Evolutionary conservation across 1,140 invertebrate species (phyloP).

Genomic region (Leptestheria dahalacensis): DNA sequence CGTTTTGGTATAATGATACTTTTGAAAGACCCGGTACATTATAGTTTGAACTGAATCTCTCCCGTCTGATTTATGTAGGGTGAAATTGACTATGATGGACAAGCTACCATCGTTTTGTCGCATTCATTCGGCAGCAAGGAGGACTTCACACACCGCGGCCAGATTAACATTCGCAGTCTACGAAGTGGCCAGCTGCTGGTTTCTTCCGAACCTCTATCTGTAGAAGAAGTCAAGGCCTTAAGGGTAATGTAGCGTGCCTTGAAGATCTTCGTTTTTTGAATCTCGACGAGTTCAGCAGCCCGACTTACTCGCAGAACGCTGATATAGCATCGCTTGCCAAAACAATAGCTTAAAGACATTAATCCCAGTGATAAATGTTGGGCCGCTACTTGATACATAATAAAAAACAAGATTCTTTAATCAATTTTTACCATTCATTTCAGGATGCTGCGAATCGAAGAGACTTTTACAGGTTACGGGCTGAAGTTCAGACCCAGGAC

Average conservation of each 20-base stretch:
- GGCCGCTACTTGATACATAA: no score
- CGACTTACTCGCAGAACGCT: no score
- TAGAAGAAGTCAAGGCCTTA: not conserved
- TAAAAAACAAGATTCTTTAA: no score
- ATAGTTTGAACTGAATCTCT: no score
- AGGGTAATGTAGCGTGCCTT: no score
- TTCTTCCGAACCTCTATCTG: not conserved
- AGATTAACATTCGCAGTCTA: slow-evolving; percentile 1
- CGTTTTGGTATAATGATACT: no score
- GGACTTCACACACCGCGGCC: slow-evolving; percentile 1
- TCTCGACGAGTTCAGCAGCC: no score
- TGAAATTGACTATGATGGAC: not conserved
- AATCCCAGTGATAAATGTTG: no score
- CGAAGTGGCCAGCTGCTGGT: not conserved
- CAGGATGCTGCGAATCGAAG: slow-evolving; percentile 47
- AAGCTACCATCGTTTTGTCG: not conserved
- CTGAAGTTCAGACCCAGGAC: slow-evolving; percentile 45
- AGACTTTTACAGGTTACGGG: slow-evolving; percentile 58
- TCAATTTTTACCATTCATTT: slow-evolving; percentile 22
- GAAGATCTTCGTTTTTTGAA: no score
- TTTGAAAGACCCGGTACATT: no score
- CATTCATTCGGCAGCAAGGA: not conserved
- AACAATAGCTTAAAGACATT: no score
- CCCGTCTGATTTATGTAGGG: not conserved
- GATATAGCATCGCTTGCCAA: no score